Conservation (phyloP, 2,888 invertebrate genomes). For the Cephus pygmeus region DNA sequence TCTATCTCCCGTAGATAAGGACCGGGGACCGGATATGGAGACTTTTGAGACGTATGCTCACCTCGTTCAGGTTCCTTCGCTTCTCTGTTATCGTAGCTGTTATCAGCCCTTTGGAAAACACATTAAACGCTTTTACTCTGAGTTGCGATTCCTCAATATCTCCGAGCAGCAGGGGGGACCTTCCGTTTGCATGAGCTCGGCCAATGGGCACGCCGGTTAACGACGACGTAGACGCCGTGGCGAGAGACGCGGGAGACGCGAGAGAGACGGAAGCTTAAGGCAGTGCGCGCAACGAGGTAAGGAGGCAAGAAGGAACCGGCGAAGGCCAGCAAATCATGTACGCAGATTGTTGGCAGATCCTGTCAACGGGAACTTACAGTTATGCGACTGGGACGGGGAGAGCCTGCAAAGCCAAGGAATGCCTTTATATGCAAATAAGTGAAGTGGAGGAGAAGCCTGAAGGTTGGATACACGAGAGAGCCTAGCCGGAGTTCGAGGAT, state of each 20-base stretch:
- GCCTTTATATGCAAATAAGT: slow-evolving; percentile 66
- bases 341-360: slow-evolving; percentile 65
- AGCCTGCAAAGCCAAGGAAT: slow-evolving; percentile 58
- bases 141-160: slow-evolving; percentile 25
- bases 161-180: neutral
- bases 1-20: neutral
- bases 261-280: slow-evolving; percentile 3
- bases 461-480: slow-evolving; percentile 35
- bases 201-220: neutral
- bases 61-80: neutral
- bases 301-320: slow-evolving; percentile 32
- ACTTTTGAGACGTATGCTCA: neutral
- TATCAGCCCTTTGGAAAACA: slow-evolving; percentile 35
- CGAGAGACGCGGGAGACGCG: neutral
- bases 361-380: slow-evolving; percentile 64
- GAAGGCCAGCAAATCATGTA: slow-evolving; percentile 55
- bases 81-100: slow-evolving; percentile 25
- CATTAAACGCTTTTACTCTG: slow-evolving; percentile 35
- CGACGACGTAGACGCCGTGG: neutral
- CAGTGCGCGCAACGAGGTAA: slow-evolving; percentile 27
- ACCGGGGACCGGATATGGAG: neutral
- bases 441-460: slow-evolving; percentile 38
- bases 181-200: neutral
- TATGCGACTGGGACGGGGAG: slow-evolving; percentile 57
- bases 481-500: slow-evolving; percentile 43